Percentiles rank a stretch among this genome's conserved stretches.
Evolutionary conservation across 2,797 vertebrate genomes (phyloP).

Genomic region (Mus caroli): DNA sequence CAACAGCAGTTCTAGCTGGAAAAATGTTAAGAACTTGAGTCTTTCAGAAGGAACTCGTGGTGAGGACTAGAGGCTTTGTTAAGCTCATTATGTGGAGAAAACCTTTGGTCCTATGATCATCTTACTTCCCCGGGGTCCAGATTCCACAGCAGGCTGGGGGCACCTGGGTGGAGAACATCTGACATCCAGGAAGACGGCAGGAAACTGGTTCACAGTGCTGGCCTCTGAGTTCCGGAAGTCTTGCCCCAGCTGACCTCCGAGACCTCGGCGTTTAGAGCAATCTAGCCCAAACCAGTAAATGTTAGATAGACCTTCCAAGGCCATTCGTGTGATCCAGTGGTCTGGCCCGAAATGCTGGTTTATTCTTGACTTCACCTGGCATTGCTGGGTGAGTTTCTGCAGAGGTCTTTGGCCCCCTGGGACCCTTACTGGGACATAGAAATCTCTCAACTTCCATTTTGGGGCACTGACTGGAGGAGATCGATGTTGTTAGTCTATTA

Average conservation of each 20-base stretch:
- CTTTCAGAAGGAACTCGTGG: slow-evolving; percentile 79
- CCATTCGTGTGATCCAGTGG: slow-evolving; percentile 60
- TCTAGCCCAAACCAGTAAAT: slow-evolving; percentile 65
- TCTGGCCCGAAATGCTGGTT: slow-evolving; percentile 54
- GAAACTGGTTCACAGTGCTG: slow-evolving; percentile 58
- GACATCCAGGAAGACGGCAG: slow-evolving; percentile 69
- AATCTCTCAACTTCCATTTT: not conserved
- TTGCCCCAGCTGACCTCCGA: slow-evolving; percentile 18
- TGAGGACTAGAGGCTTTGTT: slow-evolving; percentile 75
- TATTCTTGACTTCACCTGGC: slow-evolving; percentile 69
- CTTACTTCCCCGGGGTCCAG: not conserved
- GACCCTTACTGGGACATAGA: slow-evolving; percentile 6
- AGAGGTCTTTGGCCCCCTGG: slow-evolving; percentile 14
- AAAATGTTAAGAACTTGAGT: slow-evolving; percentile 84
- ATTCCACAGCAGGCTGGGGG: slow-evolving; percentile 68
- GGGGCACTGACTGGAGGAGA: not conserved
- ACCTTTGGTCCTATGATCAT: slow-evolving; percentile 78
- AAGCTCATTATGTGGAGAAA: slow-evolving; percentile 79
- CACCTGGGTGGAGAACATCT: slow-evolving; percentile 62
- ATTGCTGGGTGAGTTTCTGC: slow-evolving; percentile 40
- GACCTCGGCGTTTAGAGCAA: slow-evolving; percentile 63
- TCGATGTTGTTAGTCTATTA: not conserved
- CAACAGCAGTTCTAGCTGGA: slow-evolving; percentile 63
- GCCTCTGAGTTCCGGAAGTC: slow-evolving; percentile 49
- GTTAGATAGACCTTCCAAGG: slow-evolving; percentile 48